phyloP scores from a whole-genome alignment of 2,797 vertebrate species.

The Varecia variegata region DNA sequence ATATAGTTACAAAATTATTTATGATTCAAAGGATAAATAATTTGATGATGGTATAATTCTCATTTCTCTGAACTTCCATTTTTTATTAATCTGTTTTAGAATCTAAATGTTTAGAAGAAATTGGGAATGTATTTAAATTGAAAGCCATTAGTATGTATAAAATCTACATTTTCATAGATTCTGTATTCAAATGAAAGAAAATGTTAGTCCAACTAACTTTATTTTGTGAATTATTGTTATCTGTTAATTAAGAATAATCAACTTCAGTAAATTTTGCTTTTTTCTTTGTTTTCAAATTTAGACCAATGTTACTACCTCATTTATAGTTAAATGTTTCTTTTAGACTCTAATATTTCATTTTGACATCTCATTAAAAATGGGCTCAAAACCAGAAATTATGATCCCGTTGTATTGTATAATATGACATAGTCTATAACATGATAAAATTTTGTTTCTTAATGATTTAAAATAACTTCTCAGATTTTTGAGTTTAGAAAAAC shows the following conservation, averaged over 20 bases:
- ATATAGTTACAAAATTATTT: not conserved
- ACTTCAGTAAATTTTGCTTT: constrained; percentile 30
- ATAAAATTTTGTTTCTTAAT: constrained; percentile 79
- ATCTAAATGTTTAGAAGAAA: constrained; percentile 45
- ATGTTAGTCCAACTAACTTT: not conserved
- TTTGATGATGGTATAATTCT: not conserved
- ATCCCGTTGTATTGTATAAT: constrained; percentile 74
- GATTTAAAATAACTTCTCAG: constrained; percentile 81
- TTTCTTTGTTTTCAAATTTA: constrained; percentile 57
- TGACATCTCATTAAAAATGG: constrained; percentile 83
- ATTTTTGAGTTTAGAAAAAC: constrained; percentile 77
- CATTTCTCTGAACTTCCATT: not conserved
- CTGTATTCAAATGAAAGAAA: constrained; percentile 41
- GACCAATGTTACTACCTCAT: constrained; percentile 70
- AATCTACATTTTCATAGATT: constrained; percentile 36
- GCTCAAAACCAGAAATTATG: constrained; percentile 81
- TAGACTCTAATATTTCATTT: constrained; percentile 82
- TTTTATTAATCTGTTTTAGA: constrained; percentile 37
- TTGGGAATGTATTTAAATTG: constrained; percentile 20
- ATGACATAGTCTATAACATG: constrained; percentile 61
- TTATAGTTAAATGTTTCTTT: constrained; percentile 79
- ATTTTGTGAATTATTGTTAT: constrained; percentile 41
- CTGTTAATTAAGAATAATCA: constrained; percentile 60
- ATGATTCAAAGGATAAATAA: not conserved
- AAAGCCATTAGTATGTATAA: constrained; percentile 23